Conservation (phyloP, 2,113 vertebrate species). For the Oplegnathus fasciatus region DNA sequence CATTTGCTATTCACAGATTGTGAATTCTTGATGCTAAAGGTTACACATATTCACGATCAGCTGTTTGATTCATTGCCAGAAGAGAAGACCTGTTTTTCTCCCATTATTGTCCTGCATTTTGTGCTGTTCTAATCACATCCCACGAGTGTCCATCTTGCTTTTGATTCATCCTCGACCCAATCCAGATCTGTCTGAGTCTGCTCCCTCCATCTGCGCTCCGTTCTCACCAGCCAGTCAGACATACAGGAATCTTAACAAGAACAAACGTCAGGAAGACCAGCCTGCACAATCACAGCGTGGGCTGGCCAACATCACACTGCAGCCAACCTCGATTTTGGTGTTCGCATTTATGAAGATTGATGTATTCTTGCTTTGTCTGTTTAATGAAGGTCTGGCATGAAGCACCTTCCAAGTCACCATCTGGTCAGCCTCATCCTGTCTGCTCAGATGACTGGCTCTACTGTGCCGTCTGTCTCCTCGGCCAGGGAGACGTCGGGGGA, state of each 20-base stretch:
- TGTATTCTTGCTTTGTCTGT: conserved; percentile 34
- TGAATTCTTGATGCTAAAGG: neutral
- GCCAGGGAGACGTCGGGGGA: conserved; percentile 20
- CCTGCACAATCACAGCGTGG: neutral
- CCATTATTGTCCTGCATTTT: neutral
- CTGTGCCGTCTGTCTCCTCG: conserved; percentile 32
- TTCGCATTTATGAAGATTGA: conserved; percentile 29
- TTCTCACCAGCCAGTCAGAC: conserved; percentile 23
- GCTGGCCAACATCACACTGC: neutral
- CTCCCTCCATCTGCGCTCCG: conserved; percentile 4
- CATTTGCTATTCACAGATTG: neutral
- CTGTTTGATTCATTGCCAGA: neutral
- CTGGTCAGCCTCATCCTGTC: conserved; percentile 54
- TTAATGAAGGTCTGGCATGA: conserved; percentile 35
- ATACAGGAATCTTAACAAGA: conserved; percentile 12
- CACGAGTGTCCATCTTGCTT: conserved; percentile 23
- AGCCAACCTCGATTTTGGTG: conserved; percentile 13
- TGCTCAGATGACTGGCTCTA: conserved; percentile 44
- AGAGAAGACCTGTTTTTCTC: neutral
- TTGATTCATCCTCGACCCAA: conserved; percentile 3
- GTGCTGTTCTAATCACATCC: neutral
- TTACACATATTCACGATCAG: neutral
- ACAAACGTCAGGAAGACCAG: neutral
- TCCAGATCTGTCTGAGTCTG: conserved; percentile 3
- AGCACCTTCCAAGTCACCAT: conserved; percentile 48